Conservation (phyloP, 2,888 invertebrate species). For the Phrixothrix hirtus region DNA sequence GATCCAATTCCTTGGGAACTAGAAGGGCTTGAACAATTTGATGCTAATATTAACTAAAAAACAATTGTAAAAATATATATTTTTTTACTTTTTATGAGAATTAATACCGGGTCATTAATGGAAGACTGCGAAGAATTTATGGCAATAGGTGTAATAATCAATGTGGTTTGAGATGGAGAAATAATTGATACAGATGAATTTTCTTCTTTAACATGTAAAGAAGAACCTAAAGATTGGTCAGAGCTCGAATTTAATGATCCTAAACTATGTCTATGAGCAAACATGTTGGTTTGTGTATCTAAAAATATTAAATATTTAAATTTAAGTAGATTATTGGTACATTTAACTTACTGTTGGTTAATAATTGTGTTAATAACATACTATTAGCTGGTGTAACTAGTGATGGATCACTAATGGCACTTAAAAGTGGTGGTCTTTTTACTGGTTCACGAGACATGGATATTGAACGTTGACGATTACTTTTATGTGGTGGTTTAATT, state of each 20-base stretch:
- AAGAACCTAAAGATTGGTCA: slow-evolving; percentile 31
- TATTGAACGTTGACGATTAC: slow-evolving; percentile 56
- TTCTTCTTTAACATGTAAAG: slow-evolving; percentile 45
- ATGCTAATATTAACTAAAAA: slow-evolving; percentile 34
- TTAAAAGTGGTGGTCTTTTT: slow-evolving; percentile 66
- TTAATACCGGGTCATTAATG: slow-evolving; percentile 44
- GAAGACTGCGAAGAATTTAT: slow-evolving; percentile 53
- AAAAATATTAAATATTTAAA: slow-evolving; percentile 2
- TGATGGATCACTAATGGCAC: slow-evolving; percentile 77
- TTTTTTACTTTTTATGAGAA: neutral
- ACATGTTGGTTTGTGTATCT: slow-evolving; percentile 38
- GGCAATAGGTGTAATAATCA: slow-evolving; percentile 56
- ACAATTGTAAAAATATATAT: neutral
- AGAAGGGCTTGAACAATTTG: slow-evolving; percentile 55
- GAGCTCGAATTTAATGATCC: slow-evolving; percentile 17
- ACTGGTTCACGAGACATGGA: slow-evolving; percentile 60
- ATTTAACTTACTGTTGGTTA: slow-evolving; percentile 68
- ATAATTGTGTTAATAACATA: slow-evolving; percentile 80
- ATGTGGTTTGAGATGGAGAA: slow-evolving; percentile 56
- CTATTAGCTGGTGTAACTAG: slow-evolving; percentile 61
- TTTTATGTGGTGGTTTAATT: slow-evolving; percentile 45
- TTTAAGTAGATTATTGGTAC: neutral
- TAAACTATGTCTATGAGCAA: slow-evolving; percentile 34
- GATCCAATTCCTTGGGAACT: slow-evolving; percentile 56
- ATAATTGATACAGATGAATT: slow-evolving; percentile 55